Percentiles rank a stretch among this genome's conserved stretches.
phyloP scores from a whole-genome alignment of 2,888 invertebrate genomes.

The Unio pictorum region DNA sequence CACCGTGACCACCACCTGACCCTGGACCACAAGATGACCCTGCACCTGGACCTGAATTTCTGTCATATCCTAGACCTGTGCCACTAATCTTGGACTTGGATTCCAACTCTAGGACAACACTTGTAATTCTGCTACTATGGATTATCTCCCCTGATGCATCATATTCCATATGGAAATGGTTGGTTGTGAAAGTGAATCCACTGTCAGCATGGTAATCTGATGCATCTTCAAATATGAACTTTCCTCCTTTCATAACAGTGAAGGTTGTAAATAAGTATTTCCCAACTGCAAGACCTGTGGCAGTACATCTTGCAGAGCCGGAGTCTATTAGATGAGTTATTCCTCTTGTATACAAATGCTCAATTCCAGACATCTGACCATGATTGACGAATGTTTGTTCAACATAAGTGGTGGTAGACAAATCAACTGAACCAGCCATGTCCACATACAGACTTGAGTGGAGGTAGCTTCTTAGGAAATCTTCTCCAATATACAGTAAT shows the following conservation, averaged over 20 bases:
- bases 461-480: constrained; percentile 30
- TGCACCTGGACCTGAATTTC: constrained; percentile 35
- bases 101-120: constrained; percentile 35
- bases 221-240: constrained; percentile 23
- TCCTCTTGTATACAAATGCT: constrained; percentile 42
- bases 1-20: constrained; percentile 49
- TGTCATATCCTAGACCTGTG: constrained; percentile 28
- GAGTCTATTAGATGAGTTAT: constrained; percentile 23
- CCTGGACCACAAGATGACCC: constrained; percentile 33
- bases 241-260: constrained; percentile 36
- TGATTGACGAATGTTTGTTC: constrained; percentile 31
- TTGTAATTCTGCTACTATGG: constrained; percentile 23
- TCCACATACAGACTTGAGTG: constrained; percentile 29
- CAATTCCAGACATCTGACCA: constrained; percentile 41
- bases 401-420: constrained; percentile 38
- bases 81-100: constrained; percentile 37
- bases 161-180: constrained; percentile 36
- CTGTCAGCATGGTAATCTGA: constrained; percentile 15
- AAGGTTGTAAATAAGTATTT: constrained; percentile 35
- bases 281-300: constrained; percentile 9
- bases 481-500: constrained; percentile 26
- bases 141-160: constrained; percentile 22
- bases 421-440: constrained; percentile 15
- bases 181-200: constrained; percentile 20
- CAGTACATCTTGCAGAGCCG: constrained; percentile 32